phyloP scores from a whole-genome alignment of 2,797 vertebrate genomes.

The Tragopan temminckii region DNA sequence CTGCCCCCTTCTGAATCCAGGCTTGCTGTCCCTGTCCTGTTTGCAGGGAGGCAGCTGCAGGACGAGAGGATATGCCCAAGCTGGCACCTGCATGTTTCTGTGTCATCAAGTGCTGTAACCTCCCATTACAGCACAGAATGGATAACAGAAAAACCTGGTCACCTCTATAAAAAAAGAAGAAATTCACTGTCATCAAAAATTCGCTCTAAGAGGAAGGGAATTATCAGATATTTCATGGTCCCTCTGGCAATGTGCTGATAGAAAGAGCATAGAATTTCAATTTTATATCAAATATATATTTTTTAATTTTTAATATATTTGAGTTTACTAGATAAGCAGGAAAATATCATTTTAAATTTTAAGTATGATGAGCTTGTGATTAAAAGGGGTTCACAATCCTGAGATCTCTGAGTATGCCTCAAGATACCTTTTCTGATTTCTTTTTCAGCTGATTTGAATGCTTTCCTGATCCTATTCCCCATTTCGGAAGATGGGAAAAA shows the following conservation, averaged over 20 bases:
- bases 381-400: background rate
- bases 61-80: background rate
- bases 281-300: background rate
- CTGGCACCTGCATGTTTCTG: background rate
- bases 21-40: background rate
- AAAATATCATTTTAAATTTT: background rate
- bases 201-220: background rate
- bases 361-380: background rate
- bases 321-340: background rate
- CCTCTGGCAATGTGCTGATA: background rate
- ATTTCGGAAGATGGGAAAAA: background rate
- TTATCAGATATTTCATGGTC: background rate
- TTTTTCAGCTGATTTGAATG: background rate
- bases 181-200: background rate
- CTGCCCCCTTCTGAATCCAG: background rate
- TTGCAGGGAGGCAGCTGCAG: background rate
- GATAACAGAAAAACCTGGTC: background rate
- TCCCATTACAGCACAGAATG: background rate
- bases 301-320: background rate
- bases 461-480: background rate
- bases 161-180: background rate
- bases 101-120: background rate
- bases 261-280: background rate
- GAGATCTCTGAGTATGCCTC: background rate
- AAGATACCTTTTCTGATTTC: background rate